A percentile compares a stretch with the other conserved stretches of the same genome.
phyloP scores from a whole-genome alignment of 1,140 invertebrate genomes.

The Grapholita molesta region DNA sequence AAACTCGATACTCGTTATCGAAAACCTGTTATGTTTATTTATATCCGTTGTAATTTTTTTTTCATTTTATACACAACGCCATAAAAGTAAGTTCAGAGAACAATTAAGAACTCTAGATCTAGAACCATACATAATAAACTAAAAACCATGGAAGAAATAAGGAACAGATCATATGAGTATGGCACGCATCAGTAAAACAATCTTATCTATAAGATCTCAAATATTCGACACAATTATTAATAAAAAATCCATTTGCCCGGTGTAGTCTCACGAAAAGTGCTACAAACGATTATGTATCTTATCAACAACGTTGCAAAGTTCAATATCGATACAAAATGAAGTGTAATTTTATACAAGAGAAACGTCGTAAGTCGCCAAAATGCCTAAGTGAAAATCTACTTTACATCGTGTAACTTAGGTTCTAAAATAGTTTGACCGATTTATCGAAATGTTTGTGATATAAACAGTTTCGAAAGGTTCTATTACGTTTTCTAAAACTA shows the following conservation, averaged over 20 bases:
- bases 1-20: too few relatives aligned
- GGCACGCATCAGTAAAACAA: slow-evolving; percentile 6
- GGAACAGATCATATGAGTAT: not conserved
- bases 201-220: slow-evolving; percentile 9
- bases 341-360: slow-evolving; percentile 2
- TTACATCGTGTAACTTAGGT: not conserved
- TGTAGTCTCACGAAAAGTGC: not conserved
- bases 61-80: too few relatives aligned
- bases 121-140: too few relatives aligned
- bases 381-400: slow-evolving; percentile 7
- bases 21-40: too few relatives aligned
- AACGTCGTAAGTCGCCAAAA: slow-evolving; percentile 3
- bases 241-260: not conserved
- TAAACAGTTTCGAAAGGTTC: not conserved
- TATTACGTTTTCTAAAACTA: not conserved
- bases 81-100: too few relatives aligned
- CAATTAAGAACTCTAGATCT: too few relatives aligned
- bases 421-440: not conserved
- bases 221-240: not conserved
- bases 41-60: too few relatives aligned
- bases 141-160: not conserved
- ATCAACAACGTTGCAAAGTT: not conserved
- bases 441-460: not conserved
- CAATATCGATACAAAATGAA: not conserved
- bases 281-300: not conserved